These are phyloP conservation scores for Epinephelus cyanopodus DNA, from an alignment of 2,113 vertebrate species.

Conservation along the genomic window DNA sequence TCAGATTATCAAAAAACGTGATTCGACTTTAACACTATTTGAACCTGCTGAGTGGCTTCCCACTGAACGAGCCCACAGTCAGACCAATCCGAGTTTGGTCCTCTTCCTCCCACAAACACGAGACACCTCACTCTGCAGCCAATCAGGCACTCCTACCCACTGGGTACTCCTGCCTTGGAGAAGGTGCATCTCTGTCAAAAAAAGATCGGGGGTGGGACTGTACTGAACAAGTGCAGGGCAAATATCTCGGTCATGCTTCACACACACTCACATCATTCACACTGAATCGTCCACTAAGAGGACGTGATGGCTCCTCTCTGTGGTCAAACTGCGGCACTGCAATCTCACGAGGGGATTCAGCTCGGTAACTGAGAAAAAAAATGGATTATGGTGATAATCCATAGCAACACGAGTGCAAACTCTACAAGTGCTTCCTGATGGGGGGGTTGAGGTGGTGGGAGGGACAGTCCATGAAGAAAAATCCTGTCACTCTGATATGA, in stretches of 20 bases:
- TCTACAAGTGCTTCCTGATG: conserved; percentile 55
- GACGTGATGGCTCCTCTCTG: conserved; percentile 68
- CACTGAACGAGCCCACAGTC: conserved; percentile 18
- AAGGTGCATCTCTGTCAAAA: conserved; percentile 20
- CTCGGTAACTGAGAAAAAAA: conserved; percentile 48
- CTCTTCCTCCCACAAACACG: conserved; percentile 22
- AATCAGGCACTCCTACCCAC: conserved; percentile 44
- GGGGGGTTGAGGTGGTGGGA: conserved; percentile 9
- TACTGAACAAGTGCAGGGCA: conserved; percentile 16
- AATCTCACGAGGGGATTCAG: conserved; percentile 33
- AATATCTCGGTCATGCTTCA: conserved; percentile 22
- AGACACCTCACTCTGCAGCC: conserved; percentile 28
- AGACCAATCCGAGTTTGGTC: conserved; percentile 42
- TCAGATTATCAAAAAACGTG: conserved; percentile 7
- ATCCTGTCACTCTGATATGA: conserved; percentile 35
- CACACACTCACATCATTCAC: conserved; percentile 5
- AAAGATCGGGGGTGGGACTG: background rate
- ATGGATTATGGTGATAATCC: conserved; percentile 35
- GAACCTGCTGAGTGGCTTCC: conserved; percentile 8
- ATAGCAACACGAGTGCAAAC: conserved; percentile 15
- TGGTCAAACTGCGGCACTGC: conserved; percentile 71
- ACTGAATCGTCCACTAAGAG: background rate
- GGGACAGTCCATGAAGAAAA: conserved; percentile 22
- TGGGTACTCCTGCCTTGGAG: conserved; percentile 11
- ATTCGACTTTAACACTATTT: conserved; percentile 8